These are phyloP conservation scores for Euura saliciscinereae DNA, from an alignment of 1,140 invertebrate species.

Conservation along the genomic window DNA sequence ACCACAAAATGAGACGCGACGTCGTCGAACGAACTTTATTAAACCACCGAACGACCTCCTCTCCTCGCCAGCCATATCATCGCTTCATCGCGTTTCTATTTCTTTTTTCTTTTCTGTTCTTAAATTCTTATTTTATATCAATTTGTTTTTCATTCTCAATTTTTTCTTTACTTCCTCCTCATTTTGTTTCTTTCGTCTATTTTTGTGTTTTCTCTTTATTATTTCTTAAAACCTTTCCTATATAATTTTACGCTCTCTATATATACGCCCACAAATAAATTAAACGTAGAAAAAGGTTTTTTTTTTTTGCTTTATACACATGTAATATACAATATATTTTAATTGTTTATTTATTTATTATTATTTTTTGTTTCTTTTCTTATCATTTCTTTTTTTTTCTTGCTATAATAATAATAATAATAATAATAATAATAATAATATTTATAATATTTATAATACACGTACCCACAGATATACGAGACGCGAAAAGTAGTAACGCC, in stretches of 20 bases:
- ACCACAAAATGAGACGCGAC: not conserved
- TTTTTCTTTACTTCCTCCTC: no score
- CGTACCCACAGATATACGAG: no score
- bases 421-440: not conserved
- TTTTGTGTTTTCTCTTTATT: not conserved
- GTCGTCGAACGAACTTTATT: not conserved
- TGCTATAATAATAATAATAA: slow-evolving; percentile 29
- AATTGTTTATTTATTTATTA: slow-evolving; percentile 34
- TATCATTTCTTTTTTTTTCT: slow-evolving; percentile 23
- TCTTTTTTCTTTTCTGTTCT: no score
- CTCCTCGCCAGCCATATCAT: not conserved
- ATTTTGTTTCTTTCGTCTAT: no score
- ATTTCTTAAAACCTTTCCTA: not conserved
- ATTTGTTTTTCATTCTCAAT: no score
- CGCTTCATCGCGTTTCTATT: not conserved
- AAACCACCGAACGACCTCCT: not conserved
- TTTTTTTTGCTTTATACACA: slow-evolving; percentile 61
- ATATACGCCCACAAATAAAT: slow-evolving; percentile 49
- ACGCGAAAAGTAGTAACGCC: no score
- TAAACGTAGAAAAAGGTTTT: slow-evolving; percentile 44
- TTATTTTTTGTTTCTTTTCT: slow-evolving; percentile 36
- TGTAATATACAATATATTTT: slow-evolving; percentile 58
- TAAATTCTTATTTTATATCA: no score
- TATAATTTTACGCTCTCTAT: slow-evolving; percentile 11
- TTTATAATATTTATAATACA: no score